Percentiles rank a stretch among this genome's conserved stretches.
phyloP scores from a whole-genome alignment of 2,797 vertebrate genomes.

The Spatula clypeata region DNA sequence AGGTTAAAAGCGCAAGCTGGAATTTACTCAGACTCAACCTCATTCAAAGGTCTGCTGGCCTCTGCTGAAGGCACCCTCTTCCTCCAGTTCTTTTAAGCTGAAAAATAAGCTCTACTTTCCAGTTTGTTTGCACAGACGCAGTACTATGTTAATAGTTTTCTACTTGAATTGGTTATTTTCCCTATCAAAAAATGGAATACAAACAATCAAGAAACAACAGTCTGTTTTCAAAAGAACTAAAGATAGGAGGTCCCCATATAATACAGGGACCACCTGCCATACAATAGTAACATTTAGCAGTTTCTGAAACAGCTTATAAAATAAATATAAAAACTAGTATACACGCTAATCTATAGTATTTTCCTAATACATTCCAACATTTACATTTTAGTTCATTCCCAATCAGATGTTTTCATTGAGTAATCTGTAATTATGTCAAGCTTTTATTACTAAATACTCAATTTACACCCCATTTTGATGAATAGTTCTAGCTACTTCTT shows the following conservation, averaged over 20 bases:
- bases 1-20: neutral
- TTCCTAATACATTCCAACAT: neutral
- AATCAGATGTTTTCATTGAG: neutral
- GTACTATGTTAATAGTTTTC: neutral
- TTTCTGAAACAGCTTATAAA: neutral
- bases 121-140: neutral
- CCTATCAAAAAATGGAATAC: neutral
- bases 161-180: neutral
- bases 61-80: neutral
- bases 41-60: neutral
- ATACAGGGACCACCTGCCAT: neutral
- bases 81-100: neutral
- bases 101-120: neutral
- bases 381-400: neutral
- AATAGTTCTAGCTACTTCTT: neutral
- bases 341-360: neutral
- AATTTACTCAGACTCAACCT: neutral
- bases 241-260: neutral
- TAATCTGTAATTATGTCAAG: neutral
- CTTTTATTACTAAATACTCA: neutral
- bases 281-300: neutral
- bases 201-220: neutral
- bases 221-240: neutral
- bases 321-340: neutral
- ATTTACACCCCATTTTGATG: neutral